Conservation (phyloP, 2,888 invertebrate genomes). For the Lasioglossum malachurum region DNA sequence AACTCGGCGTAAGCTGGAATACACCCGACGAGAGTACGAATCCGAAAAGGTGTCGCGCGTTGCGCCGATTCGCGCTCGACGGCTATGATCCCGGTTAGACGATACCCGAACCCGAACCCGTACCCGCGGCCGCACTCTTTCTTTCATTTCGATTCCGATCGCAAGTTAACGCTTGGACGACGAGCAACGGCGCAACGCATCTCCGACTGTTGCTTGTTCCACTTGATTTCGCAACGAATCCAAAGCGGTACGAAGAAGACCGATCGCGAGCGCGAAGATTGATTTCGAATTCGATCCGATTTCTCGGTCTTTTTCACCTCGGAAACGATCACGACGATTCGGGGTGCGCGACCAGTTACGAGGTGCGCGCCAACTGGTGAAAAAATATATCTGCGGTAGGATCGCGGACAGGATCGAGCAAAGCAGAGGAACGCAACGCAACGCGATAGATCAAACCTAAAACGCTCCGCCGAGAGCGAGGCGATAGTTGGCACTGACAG, state of each 20-base stretch:
- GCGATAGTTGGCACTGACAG: constrained; percentile 82
- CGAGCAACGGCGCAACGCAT: constrained; percentile 5
- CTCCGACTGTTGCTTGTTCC: neutral
- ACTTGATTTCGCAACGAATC: constrained; percentile 3
- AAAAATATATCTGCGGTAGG: constrained; percentile 10
- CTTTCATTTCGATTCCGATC: constrained; percentile 3
- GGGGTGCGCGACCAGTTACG: neutral
- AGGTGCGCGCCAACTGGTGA: neutral
- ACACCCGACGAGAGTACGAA: neutral
- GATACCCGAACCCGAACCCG: neutral
- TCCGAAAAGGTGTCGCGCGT: neutral
- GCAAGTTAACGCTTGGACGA: neutral
- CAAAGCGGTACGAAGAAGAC: neutral
- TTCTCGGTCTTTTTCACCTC: neutral
- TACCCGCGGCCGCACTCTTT: neutral
- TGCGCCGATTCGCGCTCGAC: neutral
- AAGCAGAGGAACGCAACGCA: neutral
- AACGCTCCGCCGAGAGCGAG: constrained; percentile 75
- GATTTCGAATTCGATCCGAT: neutral
- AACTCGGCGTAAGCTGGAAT: neutral
- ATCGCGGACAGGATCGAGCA: constrained; percentile 22
- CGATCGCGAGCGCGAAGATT: neutral
- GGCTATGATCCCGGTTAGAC: neutral
- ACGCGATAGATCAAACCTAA: constrained; percentile 67
- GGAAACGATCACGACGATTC: too few species aligned